Percentiles rank a stretch among this genome's conserved stretches.
These are phyloP conservation scores for Felis chaus DNA, from an alignment of 2,113 vertebrate species.

Conservation along the genomic window DNA sequence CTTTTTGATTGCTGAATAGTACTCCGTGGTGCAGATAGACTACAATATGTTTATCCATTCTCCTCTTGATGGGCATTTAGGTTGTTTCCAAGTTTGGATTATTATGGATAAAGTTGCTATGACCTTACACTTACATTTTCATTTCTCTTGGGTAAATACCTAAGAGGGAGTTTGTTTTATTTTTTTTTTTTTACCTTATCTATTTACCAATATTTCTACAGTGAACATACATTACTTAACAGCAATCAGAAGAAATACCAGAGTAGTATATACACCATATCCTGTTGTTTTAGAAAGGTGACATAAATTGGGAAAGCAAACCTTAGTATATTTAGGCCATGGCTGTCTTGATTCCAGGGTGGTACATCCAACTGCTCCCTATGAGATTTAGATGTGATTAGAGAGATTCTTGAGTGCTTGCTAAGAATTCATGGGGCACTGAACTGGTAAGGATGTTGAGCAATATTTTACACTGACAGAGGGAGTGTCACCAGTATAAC, in stretches of 20 bases:
- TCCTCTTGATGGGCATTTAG: not conserved
- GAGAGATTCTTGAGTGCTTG: not conserved
- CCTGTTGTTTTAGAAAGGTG: not conserved
- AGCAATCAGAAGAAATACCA: not conserved
- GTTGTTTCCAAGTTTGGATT: not conserved
- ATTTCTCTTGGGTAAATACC: not conserved
- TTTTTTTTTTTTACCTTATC: not conserved
- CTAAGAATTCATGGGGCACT: not conserved
- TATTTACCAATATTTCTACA: not conserved
- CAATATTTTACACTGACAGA: not conserved
- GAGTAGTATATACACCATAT: not conserved
- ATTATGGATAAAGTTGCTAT: not conserved
- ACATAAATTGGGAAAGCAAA: not conserved
- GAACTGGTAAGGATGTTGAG: not conserved
- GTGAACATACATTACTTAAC: not conserved
- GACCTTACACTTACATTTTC: not conserved
- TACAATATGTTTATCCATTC: not conserved
- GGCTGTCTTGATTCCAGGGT: not conserved
- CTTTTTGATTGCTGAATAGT: not conserved
- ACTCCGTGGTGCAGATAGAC: fast-evolving
- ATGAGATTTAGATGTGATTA: not conserved
- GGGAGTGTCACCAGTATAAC: not conserved
- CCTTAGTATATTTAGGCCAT: not conserved
- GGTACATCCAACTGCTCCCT: not conserved
- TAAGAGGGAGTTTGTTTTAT: not conserved